A percentile compares a stretch with the other conserved stretches of the same genome.
phyloP scores from a whole-genome alignment of 2,797 vertebrate species.

The Parauchenoglanis ngamensis region DNA sequence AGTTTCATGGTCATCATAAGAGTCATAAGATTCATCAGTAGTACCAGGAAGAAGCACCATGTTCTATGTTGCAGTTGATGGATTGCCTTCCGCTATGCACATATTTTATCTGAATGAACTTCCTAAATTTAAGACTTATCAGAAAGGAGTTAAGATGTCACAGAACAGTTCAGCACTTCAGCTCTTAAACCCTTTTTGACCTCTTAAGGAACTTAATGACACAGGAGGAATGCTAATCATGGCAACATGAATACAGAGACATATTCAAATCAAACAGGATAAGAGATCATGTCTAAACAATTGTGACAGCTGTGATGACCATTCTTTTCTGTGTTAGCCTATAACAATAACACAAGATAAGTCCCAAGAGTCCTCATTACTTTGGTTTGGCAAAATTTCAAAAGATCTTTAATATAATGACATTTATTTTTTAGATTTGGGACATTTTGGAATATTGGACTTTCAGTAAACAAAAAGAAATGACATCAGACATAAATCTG shows the following conservation, averaged over 20 bases:
- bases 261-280: slow-evolving; percentile 52
- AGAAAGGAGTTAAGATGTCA: slow-evolving; percentile 1
- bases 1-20: not conserved
- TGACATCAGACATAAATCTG: not conserved
- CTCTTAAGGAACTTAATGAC: slow-evolving; percentile 48
- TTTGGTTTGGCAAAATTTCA: slow-evolving; percentile 13
- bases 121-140: not conserved
- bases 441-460: not conserved
- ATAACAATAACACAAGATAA: slow-evolving; percentile 38
- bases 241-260: slow-evolving; percentile 46
- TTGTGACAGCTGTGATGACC: slow-evolving; percentile 12
- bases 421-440: not conserved
- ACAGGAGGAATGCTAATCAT: slow-evolving; percentile 45
- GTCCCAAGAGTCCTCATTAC: not conserved
- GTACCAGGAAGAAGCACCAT: not conserved
- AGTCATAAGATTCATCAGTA: not conserved
- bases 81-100: not conserved
- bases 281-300: slow-evolving; percentile 43
- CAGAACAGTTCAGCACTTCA: not conserved
- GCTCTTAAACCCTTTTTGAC: slow-evolving; percentile 47
- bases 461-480: not conserved
- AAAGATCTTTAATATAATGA: not conserved
- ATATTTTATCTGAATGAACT: not conserved
- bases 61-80: not conserved
- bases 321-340: not conserved